These are phyloP conservation scores for Hafferia zeledoni DNA, from an alignment of 2,797 vertebrate species.

Conservation along the genomic window DNA sequence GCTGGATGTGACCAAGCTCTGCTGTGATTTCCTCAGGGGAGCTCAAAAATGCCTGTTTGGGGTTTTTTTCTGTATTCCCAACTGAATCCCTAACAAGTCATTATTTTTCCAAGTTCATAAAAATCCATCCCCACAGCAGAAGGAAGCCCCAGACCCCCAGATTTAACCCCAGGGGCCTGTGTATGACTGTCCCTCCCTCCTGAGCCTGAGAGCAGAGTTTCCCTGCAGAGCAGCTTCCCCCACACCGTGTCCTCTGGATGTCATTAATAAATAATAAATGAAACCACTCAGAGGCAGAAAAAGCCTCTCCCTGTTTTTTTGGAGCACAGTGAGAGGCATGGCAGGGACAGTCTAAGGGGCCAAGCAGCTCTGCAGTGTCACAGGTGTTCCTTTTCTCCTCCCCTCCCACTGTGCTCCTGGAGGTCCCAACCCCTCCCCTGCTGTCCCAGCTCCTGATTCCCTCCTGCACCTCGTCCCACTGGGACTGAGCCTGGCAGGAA, in stretches of 20 bases:
- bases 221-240: not conserved
- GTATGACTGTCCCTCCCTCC: not conserved
- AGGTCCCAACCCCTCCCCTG: not conserved
- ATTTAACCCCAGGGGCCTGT: not conserved
- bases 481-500: not conserved
- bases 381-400: not conserved
- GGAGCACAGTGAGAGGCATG: not conserved
- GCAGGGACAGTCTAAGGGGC: not conserved
- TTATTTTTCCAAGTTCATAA: not conserved
- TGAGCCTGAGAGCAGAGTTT: not conserved
- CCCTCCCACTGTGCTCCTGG: accelerated
- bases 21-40: not conserved
- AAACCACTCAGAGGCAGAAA: not conserved
- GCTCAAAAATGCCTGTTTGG: not conserved
- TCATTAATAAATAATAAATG: constrained; percentile 20
- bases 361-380: not conserved
- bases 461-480: accelerated
- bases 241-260: not conserved
- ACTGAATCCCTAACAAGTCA: not conserved
- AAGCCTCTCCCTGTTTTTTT: not conserved
- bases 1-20: not conserved
- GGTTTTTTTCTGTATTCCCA: not conserved
- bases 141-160: not conserved
- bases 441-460: not conserved
- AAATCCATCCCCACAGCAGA: not conserved